Evolutionary conservation across 2,888 invertebrate species (phyloP), one percentile per base, ranked within the genome.

Genomic region (Petrophora chlorosata): DNA sequence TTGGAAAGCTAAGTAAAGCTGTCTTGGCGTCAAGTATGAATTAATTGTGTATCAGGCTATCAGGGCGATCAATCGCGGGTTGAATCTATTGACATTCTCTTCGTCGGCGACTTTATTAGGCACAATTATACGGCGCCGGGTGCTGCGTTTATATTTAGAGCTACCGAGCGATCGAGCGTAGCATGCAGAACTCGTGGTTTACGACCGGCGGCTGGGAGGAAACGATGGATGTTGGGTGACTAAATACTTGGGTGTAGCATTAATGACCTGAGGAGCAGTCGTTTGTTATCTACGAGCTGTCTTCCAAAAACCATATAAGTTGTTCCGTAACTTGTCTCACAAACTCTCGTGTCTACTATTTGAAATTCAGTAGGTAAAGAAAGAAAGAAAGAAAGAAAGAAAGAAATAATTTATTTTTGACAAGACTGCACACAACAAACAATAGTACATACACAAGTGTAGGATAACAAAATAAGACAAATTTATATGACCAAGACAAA

Each of bases 91-190:
- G 67, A 70, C 73, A 79, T 75, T 74, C 75, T 65, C 56, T 51
- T 61, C 61, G 60, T 54, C 56, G 62, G 56, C 63, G 64, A 59
- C 67, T 60, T 69, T 75, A 79, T 76, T 77, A 73, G 60, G 61
- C 55, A 70, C 72, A 72, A 81, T 80, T 82, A 82, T 70, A 69
- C 61, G 81, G 82, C 83, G 82, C 82, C 81, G 62, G 55, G 61
- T 58, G 65, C 61, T 45, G 58, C 57, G 60, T 63, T 65, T 68
- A 67, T 75, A 69, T 71, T 70, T 65, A 70, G 57, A 65, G 36
- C 48, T 43, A 56, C 28, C 19, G 14, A 45, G 46, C 53, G 28
- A 56, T 33, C 19, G 14, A 45, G 46, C 53, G 28, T n/a, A 32
- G 32, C 25, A 46, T 34, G 40, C 46, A 40, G 17, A 40, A 34